phyloP scores from a whole-genome alignment of 1,140 invertebrate species.

The Eciton burchellii region DNA sequence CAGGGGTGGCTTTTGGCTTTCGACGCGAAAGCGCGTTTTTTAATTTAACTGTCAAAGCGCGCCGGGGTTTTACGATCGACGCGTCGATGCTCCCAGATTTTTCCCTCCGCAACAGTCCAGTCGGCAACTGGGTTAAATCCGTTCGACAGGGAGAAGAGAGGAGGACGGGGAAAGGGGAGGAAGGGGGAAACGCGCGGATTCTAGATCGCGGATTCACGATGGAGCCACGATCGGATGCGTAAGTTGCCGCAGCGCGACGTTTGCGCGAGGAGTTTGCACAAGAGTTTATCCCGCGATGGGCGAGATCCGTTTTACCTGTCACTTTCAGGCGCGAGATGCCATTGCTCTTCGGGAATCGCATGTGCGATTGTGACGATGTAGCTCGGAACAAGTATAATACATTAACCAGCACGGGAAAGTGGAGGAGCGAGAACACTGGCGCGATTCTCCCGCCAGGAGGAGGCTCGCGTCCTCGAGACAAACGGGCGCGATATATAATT shows the following conservation, averaged over 20 bases:
- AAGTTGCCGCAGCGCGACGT: conserved; percentile 8
- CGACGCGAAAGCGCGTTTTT: conserved; percentile 57
- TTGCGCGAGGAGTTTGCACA: not conserved
- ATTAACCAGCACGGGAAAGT: not conserved
- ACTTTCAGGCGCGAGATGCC: not conserved
- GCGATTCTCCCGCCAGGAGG: not conserved
- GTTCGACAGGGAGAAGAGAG: not conserved
- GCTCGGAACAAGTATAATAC: not conserved
- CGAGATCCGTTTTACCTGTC: not conserved
- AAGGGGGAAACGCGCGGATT: no score
- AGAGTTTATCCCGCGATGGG: not conserved
- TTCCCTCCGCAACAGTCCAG: conserved; percentile 2
- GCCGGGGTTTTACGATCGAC: conserved; percentile 43
- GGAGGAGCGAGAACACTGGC: not conserved
- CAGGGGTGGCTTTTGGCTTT: conserved; percentile 60
- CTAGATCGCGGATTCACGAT: no score
- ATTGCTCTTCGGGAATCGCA: not conserved
- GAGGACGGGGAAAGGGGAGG: no score
- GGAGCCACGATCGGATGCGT: not conserved
- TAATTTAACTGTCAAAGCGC: conserved; percentile 66
- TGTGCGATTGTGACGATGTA: not conserved
- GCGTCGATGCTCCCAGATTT: conserved; percentile 27
- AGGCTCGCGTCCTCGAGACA: not conserved
- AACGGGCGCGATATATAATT: conserved; percentile 38
- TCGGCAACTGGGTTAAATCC: conserved; percentile 27